Evolutionary conservation across 1,140 invertebrate species (phyloP).

Genomic region (Drosophila pandora): DNA sequence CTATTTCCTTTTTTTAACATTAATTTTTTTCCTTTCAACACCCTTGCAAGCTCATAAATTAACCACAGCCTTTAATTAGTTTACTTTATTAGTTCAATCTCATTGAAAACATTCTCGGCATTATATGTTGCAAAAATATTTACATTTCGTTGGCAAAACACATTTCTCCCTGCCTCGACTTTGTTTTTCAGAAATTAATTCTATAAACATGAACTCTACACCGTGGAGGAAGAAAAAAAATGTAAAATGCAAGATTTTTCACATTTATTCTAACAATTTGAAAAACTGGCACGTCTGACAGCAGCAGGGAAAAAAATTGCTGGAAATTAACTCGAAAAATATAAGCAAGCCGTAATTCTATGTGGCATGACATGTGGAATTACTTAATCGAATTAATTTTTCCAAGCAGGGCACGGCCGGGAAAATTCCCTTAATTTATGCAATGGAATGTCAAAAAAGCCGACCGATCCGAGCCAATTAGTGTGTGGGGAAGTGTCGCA

Average conservation of each 20-base stretch:
- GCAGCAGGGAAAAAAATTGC: constrained; percentile 30
- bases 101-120: constrained; percentile 27
- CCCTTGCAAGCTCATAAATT: constrained; percentile 12
- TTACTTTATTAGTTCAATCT: constrained; percentile 50
- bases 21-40: not conserved
- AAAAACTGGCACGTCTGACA: constrained; percentile 49
- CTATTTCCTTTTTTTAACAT: not conserved
- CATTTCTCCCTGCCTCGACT: constrained; percentile 5
- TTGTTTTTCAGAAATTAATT: constrained; percentile 56
- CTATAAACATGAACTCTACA: constrained; percentile 35
- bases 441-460: constrained; percentile 35
- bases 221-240: constrained; percentile 15
- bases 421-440: constrained; percentile 62
- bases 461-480: constrained; percentile 52
- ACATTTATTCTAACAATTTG: constrained; percentile 58
- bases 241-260: constrained; percentile 38
- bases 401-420: constrained; percentile 6
- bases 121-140: constrained; percentile 48
- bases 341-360: constrained; percentile 68
- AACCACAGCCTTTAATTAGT: constrained; percentile 33
- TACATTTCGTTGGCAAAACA: constrained; percentile 17
- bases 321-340: constrained; percentile 67
- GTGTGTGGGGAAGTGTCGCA: constrained; percentile 13
- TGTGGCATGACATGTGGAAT: constrained; percentile 71
- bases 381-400: constrained; percentile 75